These are phyloP conservation scores for Orthonevra nobilis DNA, from an alignment of 2,888 invertebrate genomes.

Conservation along the genomic window DNA sequence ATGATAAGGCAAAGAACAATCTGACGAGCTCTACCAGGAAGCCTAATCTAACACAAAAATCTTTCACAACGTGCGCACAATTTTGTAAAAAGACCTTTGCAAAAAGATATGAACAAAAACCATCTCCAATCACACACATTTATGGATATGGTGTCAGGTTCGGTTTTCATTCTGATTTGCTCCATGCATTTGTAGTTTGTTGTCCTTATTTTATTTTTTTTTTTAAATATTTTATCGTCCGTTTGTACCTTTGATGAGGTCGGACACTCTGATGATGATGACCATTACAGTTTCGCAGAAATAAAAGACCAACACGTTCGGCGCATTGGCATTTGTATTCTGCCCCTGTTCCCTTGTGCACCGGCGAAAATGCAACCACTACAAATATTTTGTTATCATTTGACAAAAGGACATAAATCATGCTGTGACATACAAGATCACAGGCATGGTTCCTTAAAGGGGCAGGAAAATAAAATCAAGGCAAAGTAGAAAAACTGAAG, in stretches of 20 bases:
- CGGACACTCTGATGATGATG: conserved; percentile 59
- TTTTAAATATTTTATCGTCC: conserved; percentile 10
- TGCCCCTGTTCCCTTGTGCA: neutral
- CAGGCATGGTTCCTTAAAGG: conserved; percentile 59
- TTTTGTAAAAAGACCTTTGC: conserved; percentile 40
- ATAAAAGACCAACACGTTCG: conserved; percentile 27
- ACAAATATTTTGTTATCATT: conserved; percentile 69
- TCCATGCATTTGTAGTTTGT: conserved; percentile 44
- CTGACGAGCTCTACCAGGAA: conserved; percentile 58
- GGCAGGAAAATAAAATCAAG: conserved; percentile 51
- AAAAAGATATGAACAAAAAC: conserved; percentile 24
- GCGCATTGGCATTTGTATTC: conserved; percentile 31
- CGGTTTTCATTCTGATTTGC: conserved; percentile 34
- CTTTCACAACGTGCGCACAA: conserved; percentile 47
- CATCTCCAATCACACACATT: conserved; percentile 55
- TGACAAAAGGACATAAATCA: conserved; percentile 69
- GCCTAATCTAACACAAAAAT: conserved; percentile 57
- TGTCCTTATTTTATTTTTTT: neutral
- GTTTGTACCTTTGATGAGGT: conserved; percentile 57
- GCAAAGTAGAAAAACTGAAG: conserved; percentile 13
- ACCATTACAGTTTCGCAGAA: conserved; percentile 67
- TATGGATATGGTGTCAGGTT: conserved; percentile 60
- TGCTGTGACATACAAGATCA: conserved; percentile 70
- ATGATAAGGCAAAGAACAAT: conserved; percentile 28
- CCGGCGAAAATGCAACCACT: conserved; percentile 52